Conservation (phyloP, 2,113 vertebrate genomes). For the Pardalotus punctatus region DNA sequence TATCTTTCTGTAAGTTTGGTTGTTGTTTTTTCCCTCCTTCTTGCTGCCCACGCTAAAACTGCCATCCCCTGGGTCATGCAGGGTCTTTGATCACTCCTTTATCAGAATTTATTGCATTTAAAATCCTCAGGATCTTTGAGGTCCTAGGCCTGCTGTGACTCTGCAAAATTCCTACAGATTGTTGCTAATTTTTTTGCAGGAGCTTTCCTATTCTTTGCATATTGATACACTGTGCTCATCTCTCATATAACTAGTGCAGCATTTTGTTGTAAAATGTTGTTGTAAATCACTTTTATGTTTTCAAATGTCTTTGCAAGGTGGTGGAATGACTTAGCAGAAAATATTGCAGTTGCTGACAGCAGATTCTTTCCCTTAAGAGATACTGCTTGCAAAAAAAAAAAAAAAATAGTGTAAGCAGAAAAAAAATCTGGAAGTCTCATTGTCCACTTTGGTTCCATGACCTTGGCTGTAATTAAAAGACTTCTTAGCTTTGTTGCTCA, state of each 20-base stretch:
- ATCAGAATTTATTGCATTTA: neutral
- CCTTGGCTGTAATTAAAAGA: constrained; percentile 10
- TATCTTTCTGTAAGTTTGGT: neutral
- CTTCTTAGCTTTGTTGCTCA: neutral
- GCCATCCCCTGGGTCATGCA: neutral
- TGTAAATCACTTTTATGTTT: constrained; percentile 50
- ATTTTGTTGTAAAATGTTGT: constrained; percentile 13
- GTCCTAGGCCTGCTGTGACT: neutral
- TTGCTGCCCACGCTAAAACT: neutral
- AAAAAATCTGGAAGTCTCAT: constrained; percentile 1
- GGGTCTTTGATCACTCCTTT: neutral
- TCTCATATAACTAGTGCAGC: neutral
- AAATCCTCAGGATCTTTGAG: neutral
- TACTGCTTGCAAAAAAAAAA: constrained; percentile 35
- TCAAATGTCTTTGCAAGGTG: constrained; percentile 39
- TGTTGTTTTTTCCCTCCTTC: rapidly evolving
- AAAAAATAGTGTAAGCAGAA: constrained; percentile 28
- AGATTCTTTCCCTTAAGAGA: neutral
- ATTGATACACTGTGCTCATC: neutral
- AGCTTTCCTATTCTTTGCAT: neutral
- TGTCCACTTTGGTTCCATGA: neutral
- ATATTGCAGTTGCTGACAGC: constrained; percentile 27
- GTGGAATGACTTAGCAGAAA: constrained; percentile 55
- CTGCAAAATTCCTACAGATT: neutral
- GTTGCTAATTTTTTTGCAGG: neutral